Evolutionary conservation across 2,113 vertebrate species (phyloP).

Genomic region (Syrrhaptes paradoxus): DNA sequence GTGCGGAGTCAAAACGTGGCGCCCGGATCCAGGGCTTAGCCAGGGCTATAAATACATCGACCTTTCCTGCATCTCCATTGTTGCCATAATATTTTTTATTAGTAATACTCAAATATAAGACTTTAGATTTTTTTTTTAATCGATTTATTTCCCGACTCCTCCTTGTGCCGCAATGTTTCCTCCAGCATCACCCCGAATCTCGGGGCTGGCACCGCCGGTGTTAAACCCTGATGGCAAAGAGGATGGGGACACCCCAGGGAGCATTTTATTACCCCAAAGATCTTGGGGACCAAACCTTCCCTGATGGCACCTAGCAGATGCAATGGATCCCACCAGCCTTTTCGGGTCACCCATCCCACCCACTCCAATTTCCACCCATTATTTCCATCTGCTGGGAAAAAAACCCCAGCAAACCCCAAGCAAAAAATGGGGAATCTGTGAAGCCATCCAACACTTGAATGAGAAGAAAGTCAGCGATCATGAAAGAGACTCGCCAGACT

Average conservation of each 20-base stretch:
- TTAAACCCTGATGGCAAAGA: neutral
- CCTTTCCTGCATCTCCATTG: neutral
- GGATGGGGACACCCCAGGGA: neutral
- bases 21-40: constrained; percentile 56
- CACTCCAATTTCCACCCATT: accelerated
- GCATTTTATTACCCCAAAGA: neutral
- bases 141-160: neutral
- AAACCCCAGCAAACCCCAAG: neutral
- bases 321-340: neutral
- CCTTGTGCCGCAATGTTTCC: neutral
- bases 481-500: neutral
- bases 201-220: neutral
- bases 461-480: neutral
- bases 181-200: neutral
- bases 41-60: constrained; percentile 20
- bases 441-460: neutral
- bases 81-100: constrained; percentile 3
- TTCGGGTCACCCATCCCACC: accelerated
- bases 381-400: neutral
- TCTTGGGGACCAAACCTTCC: neutral
- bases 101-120: neutral
- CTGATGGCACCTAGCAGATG: accelerated
- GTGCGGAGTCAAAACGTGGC: constrained; percentile 59
- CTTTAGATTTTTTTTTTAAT: neutral
- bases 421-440: neutral